Conservation (phyloP, 2,113 vertebrate genomes). For the Larimichthys polyactis region DNA sequence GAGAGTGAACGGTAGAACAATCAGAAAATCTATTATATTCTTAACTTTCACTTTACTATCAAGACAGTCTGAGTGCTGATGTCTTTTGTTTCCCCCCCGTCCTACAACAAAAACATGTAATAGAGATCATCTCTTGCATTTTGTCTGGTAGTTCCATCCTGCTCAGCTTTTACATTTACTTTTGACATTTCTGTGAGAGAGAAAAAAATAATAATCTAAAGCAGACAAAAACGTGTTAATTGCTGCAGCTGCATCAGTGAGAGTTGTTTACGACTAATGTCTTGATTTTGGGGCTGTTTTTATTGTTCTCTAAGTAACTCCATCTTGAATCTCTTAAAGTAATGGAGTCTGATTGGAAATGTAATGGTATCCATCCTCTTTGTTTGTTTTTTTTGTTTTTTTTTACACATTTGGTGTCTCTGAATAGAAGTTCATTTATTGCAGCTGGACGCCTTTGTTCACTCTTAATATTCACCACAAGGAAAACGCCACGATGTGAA, state of each 20-base stretch:
- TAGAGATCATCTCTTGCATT: slow-evolving; percentile 45
- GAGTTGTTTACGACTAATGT: slow-evolving; percentile 36
- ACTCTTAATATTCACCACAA: not conserved
- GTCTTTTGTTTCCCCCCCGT: not conserved
- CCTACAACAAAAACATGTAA: slow-evolving; percentile 39
- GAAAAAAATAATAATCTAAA: not conserved
- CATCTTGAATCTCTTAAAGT: slow-evolving; percentile 36
- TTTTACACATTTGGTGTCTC: not conserved
- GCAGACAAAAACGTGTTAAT: slow-evolving; percentile 11
- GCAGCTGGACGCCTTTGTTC: slow-evolving; percentile 1
- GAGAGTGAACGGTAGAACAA: slow-evolving; percentile 23
- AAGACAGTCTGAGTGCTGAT: not conserved
- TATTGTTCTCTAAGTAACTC: slow-evolving; percentile 46
- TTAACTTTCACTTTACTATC: not conserved
- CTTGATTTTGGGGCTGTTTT: slow-evolving; percentile 46
- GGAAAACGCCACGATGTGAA: not conserved
- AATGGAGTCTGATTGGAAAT: slow-evolving; percentile 26
- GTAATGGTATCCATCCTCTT: slow-evolving; percentile 15
- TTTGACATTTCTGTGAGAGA: not conserved
- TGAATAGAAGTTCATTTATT: not conserved
- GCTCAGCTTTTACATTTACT: slow-evolving; percentile 28
- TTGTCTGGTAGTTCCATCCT: not conserved
- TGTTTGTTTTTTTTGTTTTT: not conserved
- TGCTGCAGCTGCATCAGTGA: slow-evolving; percentile 11
- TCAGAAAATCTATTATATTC: slow-evolving; percentile 16